Percentiles rank a stretch among this genome's conserved stretches.
Evolutionary conservation across 2,797 vertebrate species (phyloP).

Genomic region (Oryzias dopingdopingensis): DNA sequence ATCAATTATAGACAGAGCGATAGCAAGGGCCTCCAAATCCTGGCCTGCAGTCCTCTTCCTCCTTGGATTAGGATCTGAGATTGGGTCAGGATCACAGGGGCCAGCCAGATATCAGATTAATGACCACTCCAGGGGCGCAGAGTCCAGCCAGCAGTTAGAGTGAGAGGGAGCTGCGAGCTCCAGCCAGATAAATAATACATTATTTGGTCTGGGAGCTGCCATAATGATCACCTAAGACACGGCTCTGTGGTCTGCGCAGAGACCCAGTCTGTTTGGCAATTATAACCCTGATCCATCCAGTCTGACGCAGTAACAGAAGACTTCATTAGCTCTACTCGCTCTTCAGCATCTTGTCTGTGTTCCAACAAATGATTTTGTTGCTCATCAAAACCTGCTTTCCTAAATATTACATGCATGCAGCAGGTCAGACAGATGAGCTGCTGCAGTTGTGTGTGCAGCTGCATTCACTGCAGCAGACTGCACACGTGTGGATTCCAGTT

Average conservation of each 20-base stretch:
- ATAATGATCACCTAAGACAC: constrained; percentile 79
- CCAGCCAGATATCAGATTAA: constrained; percentile 81
- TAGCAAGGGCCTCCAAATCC: constrained; percentile 76
- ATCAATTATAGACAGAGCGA: constrained; percentile 81
- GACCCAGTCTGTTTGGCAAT: constrained; percentile 9
- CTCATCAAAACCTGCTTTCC: no score
- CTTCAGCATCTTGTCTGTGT: no score
- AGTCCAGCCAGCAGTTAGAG: constrained; percentile 74
- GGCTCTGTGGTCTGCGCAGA: constrained; percentile 52
- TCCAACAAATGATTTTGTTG: no score
- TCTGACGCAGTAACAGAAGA: neutral
- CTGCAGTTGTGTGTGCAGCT: no score
- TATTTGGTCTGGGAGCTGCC: constrained; percentile 77
- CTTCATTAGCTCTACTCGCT: neutral
- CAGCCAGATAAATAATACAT: constrained; percentile 82
- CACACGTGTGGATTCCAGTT: no score
- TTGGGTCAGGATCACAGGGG: constrained; percentile 80
- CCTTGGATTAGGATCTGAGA: constrained; percentile 84
- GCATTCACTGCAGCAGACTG: no score
- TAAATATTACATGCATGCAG: no score
- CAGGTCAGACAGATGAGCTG: constrained; percentile 20
- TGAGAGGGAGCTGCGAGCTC: constrained; percentile 47
- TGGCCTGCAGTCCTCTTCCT: constrained; percentile 81
- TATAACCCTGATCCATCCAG: neutral
- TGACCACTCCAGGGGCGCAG: constrained; percentile 80